Percentiles rank a stretch among this genome's conserved stretches.
phyloP scores from a whole-genome alignment of 2,888 invertebrate species.

The Harpalus rufipes region DNA sequence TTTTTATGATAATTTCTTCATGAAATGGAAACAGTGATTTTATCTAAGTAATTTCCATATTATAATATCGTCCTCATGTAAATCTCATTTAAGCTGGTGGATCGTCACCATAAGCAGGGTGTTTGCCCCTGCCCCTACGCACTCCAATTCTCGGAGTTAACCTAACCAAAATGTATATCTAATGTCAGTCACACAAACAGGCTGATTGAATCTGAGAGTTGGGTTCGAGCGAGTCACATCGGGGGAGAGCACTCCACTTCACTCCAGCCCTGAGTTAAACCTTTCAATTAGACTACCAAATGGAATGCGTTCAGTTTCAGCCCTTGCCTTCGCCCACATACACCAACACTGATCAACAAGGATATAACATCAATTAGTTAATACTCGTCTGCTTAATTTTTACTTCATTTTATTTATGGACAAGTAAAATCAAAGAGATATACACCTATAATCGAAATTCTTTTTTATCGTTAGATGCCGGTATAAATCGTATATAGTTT shows the following conservation, averaged over 20 bases:
- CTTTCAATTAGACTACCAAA: constrained; percentile 70
- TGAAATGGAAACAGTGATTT: neutral
- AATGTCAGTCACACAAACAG: constrained; percentile 69
- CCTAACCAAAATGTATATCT: constrained; percentile 69
- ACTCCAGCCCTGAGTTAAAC: constrained; percentile 21
- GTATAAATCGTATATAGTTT: too few relatives aligned
- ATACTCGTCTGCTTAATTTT: neutral
- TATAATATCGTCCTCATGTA: constrained; percentile 17
- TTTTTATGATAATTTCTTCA: neutral
- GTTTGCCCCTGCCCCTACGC: constrained; percentile 30
- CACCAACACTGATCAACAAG: neutral
- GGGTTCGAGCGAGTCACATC: constrained; percentile 8
- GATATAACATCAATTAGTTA: neutral
- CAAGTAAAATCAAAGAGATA: too few relatives aligned
- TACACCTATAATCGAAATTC: too few relatives aligned
- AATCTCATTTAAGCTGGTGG: constrained; percentile 49
- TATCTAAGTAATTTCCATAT: constrained; percentile 26
- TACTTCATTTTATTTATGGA: too few relatives aligned
- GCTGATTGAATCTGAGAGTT: constrained; percentile 69
- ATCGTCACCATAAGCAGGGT: constrained; percentile 49
- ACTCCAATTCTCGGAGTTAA: constrained; percentile 52
- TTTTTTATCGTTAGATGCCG: too few relatives aligned
- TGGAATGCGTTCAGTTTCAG: constrained; percentile 68
- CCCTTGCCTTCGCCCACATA: neutral
- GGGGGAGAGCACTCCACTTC: constrained; percentile 46